Evolutionary conservation across 2,797 vertebrate genomes (phyloP), one percentile per base, ranked within the genome.

Genomic region (Anableps anableps): DNA sequence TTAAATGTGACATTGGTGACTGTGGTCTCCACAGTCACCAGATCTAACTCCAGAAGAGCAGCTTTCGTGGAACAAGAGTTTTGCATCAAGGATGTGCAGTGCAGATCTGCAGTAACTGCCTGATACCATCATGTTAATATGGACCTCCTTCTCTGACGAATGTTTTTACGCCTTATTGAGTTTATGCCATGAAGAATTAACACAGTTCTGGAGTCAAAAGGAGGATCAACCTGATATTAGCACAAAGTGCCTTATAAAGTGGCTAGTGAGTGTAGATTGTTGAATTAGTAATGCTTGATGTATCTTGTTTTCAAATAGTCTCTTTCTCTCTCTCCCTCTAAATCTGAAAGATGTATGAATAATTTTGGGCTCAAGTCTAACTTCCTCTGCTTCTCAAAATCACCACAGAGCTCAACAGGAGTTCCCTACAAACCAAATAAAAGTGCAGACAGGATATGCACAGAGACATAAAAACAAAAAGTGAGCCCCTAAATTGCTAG

Each of bases 401-500:
- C 17, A 17, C 68, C n/a, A 1, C 75, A 78, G 66, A 77, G 87
- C 47, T 80, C 83, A 89, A 85, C 72, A 76, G 76, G 71, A 80
- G 64, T 74, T 19, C 72, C 86, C 60, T 76, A 66, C 47, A 83
- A 71, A 82, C 71, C 50, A 13, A 29, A 83, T 58, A 51, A 41
- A 70, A 43, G 11, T 45, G 38, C 43, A 45, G 41, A n/a, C 71
- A 5, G 64, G 82, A 82, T 50, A 78, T 50, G 78, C 55, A 83
- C 55, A 83, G 43, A 81, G 19, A 78, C 50, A 73, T 74, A 76
- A 13, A 74, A 66, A 72, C 72, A 79, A 77, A 81, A 82, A 76
- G 72, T 77, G 34, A 50, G 66, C 76, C 31, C 73, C 78, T 91
- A 89, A 92, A 89, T 86, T 86, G 71, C 71, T 34, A 72, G 78